These are phyloP conservation scores for Sapajus apella DNA, from an alignment of 2,113 vertebrate genomes.

Conservation along the genomic window DNA sequence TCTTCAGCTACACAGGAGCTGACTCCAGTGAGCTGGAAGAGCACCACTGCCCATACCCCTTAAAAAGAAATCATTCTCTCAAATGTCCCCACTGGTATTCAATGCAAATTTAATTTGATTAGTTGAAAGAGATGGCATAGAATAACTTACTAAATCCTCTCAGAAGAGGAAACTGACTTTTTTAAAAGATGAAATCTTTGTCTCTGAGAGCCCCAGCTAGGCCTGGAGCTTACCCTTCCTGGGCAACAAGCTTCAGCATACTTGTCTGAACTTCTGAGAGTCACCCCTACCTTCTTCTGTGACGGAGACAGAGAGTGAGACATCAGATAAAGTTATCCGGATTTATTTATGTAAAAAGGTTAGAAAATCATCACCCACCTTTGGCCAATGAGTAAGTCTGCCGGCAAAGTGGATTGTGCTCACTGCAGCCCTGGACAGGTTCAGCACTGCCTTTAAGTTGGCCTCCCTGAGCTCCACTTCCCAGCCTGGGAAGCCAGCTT, in stretches of 20 bases:
- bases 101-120: background rate
- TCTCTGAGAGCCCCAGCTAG: background rate
- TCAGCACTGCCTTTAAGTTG: background rate
- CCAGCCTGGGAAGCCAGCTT: background rate
- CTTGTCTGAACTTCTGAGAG: slow-evolving; percentile 2
- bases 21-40: background rate
- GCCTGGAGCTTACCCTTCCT: background rate
- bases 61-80: background rate
- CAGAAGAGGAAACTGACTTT: background rate
- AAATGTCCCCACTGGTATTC: background rate
- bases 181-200: background rate
- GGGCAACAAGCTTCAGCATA: background rate
- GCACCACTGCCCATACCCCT: background rate
- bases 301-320: background rate
- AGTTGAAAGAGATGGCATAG: background rate
- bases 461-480: background rate
- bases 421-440: background rate
- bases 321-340: background rate
- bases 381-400: background rate
- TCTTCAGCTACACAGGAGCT: background rate
- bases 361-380: background rate
- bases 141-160: background rate
- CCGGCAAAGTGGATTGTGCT: background rate
- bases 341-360: background rate
- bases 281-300: background rate